Percentiles rank a stretch among this genome's conserved stretches.
phyloP scores from a whole-genome alignment of 1,140 invertebrate genomes.

The Galendromus occidentalis region DNA sequence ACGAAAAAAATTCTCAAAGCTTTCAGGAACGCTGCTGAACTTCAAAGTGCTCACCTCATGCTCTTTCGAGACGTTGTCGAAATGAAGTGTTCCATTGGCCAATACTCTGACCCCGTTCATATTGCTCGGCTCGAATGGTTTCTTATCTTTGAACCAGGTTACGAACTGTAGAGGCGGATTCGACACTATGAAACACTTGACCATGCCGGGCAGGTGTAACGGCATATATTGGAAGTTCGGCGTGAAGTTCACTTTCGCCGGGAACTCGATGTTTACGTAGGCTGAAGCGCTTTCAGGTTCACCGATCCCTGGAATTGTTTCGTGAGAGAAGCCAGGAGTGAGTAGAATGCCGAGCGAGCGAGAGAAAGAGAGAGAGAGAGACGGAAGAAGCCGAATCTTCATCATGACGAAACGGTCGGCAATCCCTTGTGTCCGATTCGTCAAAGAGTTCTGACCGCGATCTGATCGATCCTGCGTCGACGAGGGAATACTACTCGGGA shows the following conservation, averaged over 20 bases:
- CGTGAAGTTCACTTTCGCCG: conserved; percentile 78
- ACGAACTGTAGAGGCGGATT: conserved; percentile 84
- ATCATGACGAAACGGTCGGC: too few species aligned
- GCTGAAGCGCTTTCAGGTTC: conserved; percentile 79
- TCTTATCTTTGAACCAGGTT: conserved; percentile 86
- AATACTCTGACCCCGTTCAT: conserved; percentile 75
- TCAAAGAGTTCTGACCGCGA: too few species aligned
- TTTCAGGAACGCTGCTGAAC: too few species aligned
- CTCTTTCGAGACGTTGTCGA: conserved; percentile 37
- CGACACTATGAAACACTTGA: conserved; percentile 89
- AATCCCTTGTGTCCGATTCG: too few species aligned
- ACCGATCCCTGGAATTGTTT: conserved; percentile 38
- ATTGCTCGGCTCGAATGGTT: conserved; percentile 70
- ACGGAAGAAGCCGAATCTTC: too few species aligned
- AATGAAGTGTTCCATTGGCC: conserved; percentile 75
- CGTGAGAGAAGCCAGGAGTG: too few species aligned
- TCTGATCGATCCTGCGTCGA: too few species aligned
- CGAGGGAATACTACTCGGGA: too few species aligned
- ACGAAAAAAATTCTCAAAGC: too few species aligned
- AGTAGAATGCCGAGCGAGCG: too few species aligned
- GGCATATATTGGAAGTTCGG: conserved; percentile 80
- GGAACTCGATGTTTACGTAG: conserved; percentile 89
- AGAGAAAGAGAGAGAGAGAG: too few species aligned
- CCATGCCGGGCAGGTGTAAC: conserved; percentile 68
- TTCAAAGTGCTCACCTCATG: conserved; percentile 8